Evolutionary conservation across 2,113 vertebrate genomes (phyloP), one percentile per base, ranked within the genome.

Genomic region (Otis tarda): DNA sequence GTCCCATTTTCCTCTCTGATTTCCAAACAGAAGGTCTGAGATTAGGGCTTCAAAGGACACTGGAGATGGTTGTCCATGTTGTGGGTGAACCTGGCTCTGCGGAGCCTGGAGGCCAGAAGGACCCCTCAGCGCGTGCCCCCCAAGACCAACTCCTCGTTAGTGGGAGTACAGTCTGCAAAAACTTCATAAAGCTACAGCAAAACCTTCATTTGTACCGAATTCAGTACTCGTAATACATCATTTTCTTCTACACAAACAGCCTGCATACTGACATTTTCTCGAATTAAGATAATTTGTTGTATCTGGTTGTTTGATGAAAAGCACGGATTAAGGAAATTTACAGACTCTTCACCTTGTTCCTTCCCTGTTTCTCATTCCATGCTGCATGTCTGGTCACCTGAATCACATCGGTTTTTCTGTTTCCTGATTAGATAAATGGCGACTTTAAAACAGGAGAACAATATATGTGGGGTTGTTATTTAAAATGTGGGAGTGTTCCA

Each of bases 31-130:
- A 22, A 0, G 2, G 68, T 43, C 57, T 90, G 67, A 74, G 53
- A 83, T 78, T 49, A 75, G 86, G 91, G 37, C 28, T 90, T 78
- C 68, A 76, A 76, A 73, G 56, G 56, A 78, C 43, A 61, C 59
- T 83, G 49, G 17, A 82, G 41, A 69, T 14, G 35, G 78, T 35
- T 61, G 63, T 45, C 63, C 16, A 2, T 17, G n/a, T 21, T 2
- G 1, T 8, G n/a, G 24, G 52, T 37, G 74, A 83, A 64, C 0
- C 2, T 19, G 18, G 22, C 21, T 75, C n/a, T 89, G 84, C 31
- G 69, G 50, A 91, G 74, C 17, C 73, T 69, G 61, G 15, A 28
- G 20, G 17, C n/a, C 71, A 70, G 57, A 78, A 67, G 84, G 37
- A 65, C 45, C 12, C 15, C 33, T 79, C 79, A 87, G 20, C 23